A percentile compares a stretch with the other conserved stretches of the same genome.
Conservation (phyloP, 2,797 vertebrate species). For the Nyctibius grandis region DNA sequence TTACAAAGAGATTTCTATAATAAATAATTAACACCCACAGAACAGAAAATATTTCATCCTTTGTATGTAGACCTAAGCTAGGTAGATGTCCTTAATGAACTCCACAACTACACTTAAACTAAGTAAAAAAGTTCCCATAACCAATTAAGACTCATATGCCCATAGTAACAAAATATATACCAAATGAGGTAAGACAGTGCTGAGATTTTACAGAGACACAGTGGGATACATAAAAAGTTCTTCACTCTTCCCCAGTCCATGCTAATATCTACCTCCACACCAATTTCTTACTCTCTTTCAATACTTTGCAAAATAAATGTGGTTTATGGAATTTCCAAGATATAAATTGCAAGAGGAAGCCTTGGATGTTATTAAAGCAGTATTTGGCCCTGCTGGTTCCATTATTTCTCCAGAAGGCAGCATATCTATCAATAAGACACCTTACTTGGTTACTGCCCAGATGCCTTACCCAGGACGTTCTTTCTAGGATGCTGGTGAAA, state of each 20-base stretch:
- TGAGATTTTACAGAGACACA: not conserved
- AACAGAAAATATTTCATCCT: not conserved
- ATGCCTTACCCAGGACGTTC: not conserved
- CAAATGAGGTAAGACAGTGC: not conserved
- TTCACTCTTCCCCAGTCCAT: not conserved
- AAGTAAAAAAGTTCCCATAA: not conserved
- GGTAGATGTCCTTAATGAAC: not conserved
- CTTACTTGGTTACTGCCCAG: not conserved
- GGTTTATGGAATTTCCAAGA: not conserved
- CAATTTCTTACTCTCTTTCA: not conserved
- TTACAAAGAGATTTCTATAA: not conserved
- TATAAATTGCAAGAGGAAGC: not conserved
- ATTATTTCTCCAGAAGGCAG: not conserved
- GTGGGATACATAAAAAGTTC: not conserved
- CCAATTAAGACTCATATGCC: not conserved
- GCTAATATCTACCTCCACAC: not conserved
- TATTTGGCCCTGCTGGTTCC: not conserved
- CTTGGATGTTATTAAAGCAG: not conserved
- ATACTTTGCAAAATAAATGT: not conserved
- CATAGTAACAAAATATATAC: not conserved
- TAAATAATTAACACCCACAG: not conserved
- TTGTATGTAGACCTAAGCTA: not conserved
- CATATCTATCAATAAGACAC: not conserved
- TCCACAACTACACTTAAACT: not conserved
- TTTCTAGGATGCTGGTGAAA: not conserved